Percentiles rank a stretch among this genome's conserved stretches.
phyloP scores from a whole-genome alignment of 2,113 vertebrate genomes.

The Suncus etruscus region DNA sequence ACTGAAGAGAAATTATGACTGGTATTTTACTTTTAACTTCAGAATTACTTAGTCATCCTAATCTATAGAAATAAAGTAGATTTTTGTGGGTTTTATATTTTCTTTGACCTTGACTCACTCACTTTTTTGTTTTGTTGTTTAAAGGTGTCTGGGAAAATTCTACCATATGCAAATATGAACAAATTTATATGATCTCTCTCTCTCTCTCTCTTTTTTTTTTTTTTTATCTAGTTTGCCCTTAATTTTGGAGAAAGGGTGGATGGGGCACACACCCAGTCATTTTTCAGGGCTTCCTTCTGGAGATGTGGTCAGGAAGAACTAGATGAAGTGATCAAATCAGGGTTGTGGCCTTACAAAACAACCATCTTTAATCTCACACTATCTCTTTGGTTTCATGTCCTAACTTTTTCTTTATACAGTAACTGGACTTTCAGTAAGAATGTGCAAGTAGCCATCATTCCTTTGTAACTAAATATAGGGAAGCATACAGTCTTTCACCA shows the following conservation, averaged over 20 bases:
- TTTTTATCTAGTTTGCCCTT: background rate
- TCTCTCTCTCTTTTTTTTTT: too few species aligned
- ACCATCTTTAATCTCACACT: too few species aligned
- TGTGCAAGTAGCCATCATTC: background rate
- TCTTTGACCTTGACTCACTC: conserved; percentile 28
- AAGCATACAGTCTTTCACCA: background rate
- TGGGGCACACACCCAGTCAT: too few species aligned
- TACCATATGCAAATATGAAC: background rate
- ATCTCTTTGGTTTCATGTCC: background rate
- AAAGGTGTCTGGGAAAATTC: conserved; percentile 10
- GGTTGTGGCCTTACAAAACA: too few species aligned
- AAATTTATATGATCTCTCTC: conserved; percentile 53
- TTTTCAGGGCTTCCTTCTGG: too few species aligned
- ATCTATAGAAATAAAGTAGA: background rate
- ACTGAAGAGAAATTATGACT: conserved; percentile 23
- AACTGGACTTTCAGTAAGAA: conserved; percentile 35
- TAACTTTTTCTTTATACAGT: conserved; percentile 43
- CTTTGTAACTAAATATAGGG: conserved; percentile 43
- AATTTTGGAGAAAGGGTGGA: too few species aligned
- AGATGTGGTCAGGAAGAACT: too few species aligned
- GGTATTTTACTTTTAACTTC: conserved; percentile 45
- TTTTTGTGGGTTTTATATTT: conserved; percentile 54
- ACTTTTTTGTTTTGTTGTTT: conserved; percentile 14
- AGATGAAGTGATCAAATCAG: too few species aligned
- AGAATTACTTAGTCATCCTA: conserved; percentile 1